Percentiles rank a stretch among this genome's conserved stretches.
These are phyloP conservation scores for Adineta ricciae DNA, from an alignment of 2,888 invertebrate species.

Conservation along the genomic window DNA sequence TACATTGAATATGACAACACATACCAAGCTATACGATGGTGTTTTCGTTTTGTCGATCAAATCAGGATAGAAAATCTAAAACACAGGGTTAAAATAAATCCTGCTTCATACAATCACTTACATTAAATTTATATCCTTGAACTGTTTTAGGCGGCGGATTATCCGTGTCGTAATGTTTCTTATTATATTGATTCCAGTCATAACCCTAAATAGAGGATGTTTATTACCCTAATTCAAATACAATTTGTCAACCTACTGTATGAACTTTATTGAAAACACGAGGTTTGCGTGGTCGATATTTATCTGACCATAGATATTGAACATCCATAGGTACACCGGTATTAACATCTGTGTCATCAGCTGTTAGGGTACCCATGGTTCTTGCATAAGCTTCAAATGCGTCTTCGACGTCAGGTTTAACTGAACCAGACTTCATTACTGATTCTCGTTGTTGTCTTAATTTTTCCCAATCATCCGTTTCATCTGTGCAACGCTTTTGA, in stretches of 20 bases:
- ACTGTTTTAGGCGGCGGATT: slow-evolving; percentile 99
- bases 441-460: slow-evolving; percentile 12
- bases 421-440: slow-evolving; percentile 10
- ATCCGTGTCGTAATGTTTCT: slow-evolving; percentile 99
- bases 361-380: not conserved
- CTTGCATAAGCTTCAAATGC: slow-evolving; percentile 56
- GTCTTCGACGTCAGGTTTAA: slow-evolving; percentile 56
- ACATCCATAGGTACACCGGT: not conserved
- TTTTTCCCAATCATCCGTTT: not conserved
- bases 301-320: slow-evolving; percentile 73
- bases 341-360: slow-evolving; percentile 1
- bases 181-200: slow-evolving; percentile 99
- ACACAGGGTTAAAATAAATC: slow-evolving; percentile 29
- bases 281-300: slow-evolving; percentile 91
- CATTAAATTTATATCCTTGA: slow-evolving; percentile 97
- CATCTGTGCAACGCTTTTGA: not conserved
- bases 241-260: slow-evolving; percentile 43
- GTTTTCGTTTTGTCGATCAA: slow-evolving; percentile 79
- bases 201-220: slow-evolving; percentile 61
- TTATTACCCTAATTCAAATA: slow-evolving; percentile 34
- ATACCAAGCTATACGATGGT: slow-evolving; percentile 79
- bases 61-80: slow-evolving; percentile 89
- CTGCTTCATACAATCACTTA: slow-evolving; percentile 40
- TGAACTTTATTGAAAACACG: slow-evolving; percentile 79
- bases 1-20: slow-evolving; percentile 38